These are phyloP conservation scores for Caloenas nicobarica DNA, from an alignment of 2,113 vertebrate species.

Conservation along the genomic window DNA sequence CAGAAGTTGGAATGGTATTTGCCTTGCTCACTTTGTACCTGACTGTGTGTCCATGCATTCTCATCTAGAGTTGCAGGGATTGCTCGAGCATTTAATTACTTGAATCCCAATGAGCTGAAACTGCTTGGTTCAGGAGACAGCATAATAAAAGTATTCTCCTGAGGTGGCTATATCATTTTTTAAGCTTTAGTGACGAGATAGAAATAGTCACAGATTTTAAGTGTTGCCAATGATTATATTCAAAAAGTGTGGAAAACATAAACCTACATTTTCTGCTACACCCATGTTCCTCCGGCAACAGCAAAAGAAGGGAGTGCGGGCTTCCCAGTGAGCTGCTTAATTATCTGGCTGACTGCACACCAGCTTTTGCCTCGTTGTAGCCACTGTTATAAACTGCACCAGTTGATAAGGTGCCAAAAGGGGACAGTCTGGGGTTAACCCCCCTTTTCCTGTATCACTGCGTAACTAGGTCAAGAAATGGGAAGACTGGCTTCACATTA, in stretches of 20 bases:
- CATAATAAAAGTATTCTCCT: constrained; percentile 41
- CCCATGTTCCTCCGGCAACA: not conserved
- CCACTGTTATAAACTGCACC: not conserved
- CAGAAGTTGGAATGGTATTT: not conserved
- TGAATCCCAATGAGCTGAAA: constrained; percentile 48
- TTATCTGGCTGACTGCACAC: not conserved
- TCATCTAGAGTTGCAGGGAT: not conserved
- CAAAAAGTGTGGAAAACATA: not conserved
- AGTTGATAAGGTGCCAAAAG: not conserved
- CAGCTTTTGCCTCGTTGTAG: not conserved
- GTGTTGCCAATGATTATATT: not conserved
- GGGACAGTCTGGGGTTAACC: not conserved
- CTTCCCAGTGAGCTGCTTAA: not conserved
- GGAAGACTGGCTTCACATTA: accelerated
- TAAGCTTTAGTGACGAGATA: not conserved
- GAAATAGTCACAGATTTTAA: constrained; percentile 40
- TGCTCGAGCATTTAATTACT: constrained; percentile 60
- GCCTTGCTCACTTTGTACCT: constrained; percentile 15
- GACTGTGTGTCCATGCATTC: not conserved
- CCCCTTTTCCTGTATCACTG: not conserved
- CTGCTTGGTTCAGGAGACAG: constrained; percentile 19
- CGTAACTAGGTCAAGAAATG: not conserved
- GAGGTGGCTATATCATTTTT: not conserved
- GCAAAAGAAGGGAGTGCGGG: not conserved
- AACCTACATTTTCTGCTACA: not conserved